Percentiles rank a stretch among this genome's conserved stretches.
Conservation (phyloP, 2,888 invertebrate genomes). For the Melanostoma mellinum region DNA sequence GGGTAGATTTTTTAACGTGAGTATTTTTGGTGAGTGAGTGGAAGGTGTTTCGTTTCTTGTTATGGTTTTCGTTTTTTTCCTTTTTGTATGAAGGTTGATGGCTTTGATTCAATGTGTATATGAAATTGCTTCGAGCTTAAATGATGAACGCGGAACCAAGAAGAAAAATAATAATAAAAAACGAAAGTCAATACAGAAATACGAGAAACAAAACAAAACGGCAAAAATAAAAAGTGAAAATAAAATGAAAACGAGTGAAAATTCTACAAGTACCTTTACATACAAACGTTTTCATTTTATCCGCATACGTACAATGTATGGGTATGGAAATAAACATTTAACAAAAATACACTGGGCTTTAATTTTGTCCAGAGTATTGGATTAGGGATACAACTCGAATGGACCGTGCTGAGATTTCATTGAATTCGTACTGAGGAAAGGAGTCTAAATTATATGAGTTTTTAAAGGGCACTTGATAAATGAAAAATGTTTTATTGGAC, state of each 20-base stretch:
- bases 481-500: too few relatives aligned
- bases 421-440: too few relatives aligned
- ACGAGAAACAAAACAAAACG: constrained; percentile 60
- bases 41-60: constrained; percentile 3
- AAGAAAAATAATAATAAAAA: constrained; percentile 49
- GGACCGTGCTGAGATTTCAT: too few relatives aligned
- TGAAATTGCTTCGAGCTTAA: constrained; percentile 61
- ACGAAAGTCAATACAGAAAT: constrained; percentile 61
- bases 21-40: constrained; percentile 31
- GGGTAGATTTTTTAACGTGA: constrained; percentile 27
- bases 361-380: constrained; percentile 46
- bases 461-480: too few relatives aligned
- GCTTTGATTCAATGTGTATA: constrained; percentile 69
- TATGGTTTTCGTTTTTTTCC: constrained; percentile 10
- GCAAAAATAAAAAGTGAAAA: constrained; percentile 59
- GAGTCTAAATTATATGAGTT: too few relatives aligned
- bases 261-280: constrained; percentile 29
- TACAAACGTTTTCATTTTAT: background rate
- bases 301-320: background rate
- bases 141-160: constrained; percentile 60
- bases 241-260: constrained; percentile 60
- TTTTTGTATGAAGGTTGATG: constrained; percentile 55
- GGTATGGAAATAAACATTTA: background rate
- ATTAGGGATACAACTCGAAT: background rate
- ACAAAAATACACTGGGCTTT: constrained; percentile 12